These are phyloP conservation scores for Fregata magnificens DNA, from an alignment of 2,113 vertebrate species.

Conservation along the genomic window DNA sequence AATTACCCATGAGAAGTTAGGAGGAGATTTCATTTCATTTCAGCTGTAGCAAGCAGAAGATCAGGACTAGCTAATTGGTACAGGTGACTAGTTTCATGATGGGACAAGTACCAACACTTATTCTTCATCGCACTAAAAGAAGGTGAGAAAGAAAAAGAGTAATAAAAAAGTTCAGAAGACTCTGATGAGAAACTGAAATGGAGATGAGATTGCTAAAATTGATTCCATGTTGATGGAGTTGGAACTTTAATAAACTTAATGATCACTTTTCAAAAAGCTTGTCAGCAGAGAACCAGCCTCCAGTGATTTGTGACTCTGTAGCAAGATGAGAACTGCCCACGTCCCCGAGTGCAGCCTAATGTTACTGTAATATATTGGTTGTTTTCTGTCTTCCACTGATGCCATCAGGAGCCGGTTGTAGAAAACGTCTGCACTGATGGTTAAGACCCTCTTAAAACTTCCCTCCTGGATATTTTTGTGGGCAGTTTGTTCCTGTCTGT, in stretches of 20 bases:
- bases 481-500: neutral
- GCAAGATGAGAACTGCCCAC: neutral
- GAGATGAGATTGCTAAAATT: neutral
- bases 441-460: neutral
- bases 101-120: neutral
- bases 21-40: neutral
- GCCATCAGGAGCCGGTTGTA: neutral
- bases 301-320: neutral
- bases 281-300: neutral
- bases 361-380: neutral
- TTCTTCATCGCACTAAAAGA: neutral
- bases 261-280: neutral
- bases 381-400: neutral
- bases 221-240: neutral
- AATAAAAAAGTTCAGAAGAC: neutral
- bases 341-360: rapidly evolving
- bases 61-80: neutral
- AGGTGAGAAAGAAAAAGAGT: neutral
- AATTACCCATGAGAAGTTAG: neutral
- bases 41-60: neutral
- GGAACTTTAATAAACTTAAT: neutral
- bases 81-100: neutral
- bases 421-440: neutral
- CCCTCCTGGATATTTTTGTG: neutral
- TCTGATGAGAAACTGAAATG: neutral